Conservation (phyloP, 2,113 vertebrate species). For the Dryoscopus gambensis region DNA sequence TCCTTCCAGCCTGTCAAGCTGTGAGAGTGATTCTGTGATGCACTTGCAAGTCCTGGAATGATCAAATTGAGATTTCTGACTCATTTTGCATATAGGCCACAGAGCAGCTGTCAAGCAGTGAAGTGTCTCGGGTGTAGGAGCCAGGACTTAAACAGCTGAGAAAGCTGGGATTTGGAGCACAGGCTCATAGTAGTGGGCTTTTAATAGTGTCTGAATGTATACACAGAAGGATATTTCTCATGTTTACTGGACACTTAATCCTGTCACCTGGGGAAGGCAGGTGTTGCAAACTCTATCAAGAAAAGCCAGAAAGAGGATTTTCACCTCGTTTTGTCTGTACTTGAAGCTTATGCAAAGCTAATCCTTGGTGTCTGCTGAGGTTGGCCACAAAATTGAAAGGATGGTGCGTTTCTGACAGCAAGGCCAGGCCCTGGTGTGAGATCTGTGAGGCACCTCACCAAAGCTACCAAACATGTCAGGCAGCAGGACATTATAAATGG, state of each 20-base stretch:
- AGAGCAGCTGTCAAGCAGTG: not conserved
- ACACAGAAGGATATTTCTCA: not conserved
- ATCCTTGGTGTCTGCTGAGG: not conserved
- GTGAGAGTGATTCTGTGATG: not conserved
- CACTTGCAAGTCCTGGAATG: not conserved
- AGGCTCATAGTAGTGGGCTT: not conserved
- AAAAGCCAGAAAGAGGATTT: conserved; percentile 9
- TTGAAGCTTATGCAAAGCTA: not conserved
- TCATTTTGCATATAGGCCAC: not conserved
- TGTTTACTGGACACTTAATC: not conserved
- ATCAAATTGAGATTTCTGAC: not conserved
- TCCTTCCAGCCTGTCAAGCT: not conserved
- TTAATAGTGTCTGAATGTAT: not conserved
- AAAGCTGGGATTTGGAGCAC: not conserved
- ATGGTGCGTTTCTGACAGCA: not conserved
- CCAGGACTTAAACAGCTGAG: not conserved
- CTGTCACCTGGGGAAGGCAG: not conserved
- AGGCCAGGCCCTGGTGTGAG: not conserved
- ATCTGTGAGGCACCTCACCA: not conserved
- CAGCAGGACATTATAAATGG: not conserved
- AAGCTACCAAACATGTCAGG: not conserved
- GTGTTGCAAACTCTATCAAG: not conserved
- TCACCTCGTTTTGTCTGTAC: not conserved
- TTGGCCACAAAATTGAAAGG: not conserved
- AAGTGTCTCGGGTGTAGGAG: not conserved